phyloP scores from a whole-genome alignment of 2,113 vertebrate genomes.

The Oxyura jamaicensis region DNA sequence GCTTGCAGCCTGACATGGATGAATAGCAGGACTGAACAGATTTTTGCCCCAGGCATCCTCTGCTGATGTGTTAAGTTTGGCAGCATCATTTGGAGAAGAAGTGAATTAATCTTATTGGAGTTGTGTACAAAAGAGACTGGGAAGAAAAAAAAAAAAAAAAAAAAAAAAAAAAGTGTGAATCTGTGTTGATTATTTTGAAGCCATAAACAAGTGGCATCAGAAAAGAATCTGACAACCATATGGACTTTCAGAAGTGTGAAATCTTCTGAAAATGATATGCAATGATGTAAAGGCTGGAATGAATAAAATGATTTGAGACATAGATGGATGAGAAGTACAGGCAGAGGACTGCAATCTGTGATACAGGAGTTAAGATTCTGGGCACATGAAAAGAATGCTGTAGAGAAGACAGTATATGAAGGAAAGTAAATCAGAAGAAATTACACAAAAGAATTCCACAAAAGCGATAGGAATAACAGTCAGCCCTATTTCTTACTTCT shows the following conservation, averaged over 20 bases:
- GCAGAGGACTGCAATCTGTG: background rate
- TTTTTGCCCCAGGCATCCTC: conserved; percentile 31
- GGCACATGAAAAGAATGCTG: background rate
- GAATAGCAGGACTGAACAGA: conserved; percentile 26
- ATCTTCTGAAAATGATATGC: conserved; percentile 40
- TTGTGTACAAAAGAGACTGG: background rate
- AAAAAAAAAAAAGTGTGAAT: background rate
- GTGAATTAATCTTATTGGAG: background rate
- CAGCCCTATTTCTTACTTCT: background rate
- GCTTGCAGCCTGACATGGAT: conserved; percentile 18
- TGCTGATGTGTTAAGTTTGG: conserved; percentile 45
- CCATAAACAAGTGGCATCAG: conserved; percentile 52
- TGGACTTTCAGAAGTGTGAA: conserved; percentile 57
- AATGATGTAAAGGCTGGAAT: background rate
- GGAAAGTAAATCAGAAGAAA: background rate
- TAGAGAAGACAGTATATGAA: background rate
- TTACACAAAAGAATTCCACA: background rate
- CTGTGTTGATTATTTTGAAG: conserved; percentile 59
- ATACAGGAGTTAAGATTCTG: background rate
- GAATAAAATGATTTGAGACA: background rate
- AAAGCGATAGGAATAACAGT: background rate
- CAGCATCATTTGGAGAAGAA: conserved; percentile 8
- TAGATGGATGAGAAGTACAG: background rate
- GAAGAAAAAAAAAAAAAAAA: accelerated
- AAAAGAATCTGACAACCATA: conserved; percentile 61